Conservation (phyloP, 2,797 vertebrate genomes). For the Odontamblyopus rebecca region DNA sequence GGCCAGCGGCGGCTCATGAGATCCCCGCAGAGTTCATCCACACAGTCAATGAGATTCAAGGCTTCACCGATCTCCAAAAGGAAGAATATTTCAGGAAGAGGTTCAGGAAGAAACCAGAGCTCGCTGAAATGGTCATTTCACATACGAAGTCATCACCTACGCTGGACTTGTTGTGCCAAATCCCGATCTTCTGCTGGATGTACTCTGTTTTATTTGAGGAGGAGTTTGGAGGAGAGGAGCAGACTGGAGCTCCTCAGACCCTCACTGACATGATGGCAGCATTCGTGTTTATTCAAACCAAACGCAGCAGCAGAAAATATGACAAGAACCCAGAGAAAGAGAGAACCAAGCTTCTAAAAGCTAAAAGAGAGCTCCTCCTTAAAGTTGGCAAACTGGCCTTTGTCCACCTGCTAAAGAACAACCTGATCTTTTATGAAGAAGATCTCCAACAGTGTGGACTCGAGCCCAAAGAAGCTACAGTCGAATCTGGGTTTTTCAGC, state of each 20-base stretch:
- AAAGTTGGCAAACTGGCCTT: slow-evolving; percentile 61
- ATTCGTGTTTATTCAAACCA: slow-evolving; percentile 38
- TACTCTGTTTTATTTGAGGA: slow-evolving; percentile 45
- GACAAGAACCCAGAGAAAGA: not conserved
- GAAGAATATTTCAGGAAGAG: slow-evolving; percentile 42
- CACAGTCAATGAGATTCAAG: slow-evolving; percentile 54
- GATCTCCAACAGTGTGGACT: slow-evolving; percentile 45
- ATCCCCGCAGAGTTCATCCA: slow-evolving; percentile 39
- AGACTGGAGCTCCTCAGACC: slow-evolving; percentile 37
- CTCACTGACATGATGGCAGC: slow-evolving; percentile 58
- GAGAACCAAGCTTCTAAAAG: not conserved
- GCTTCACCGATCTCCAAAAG: slow-evolving; percentile 49
- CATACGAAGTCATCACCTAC: slow-evolving; percentile 39
- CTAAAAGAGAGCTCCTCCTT: slow-evolving; percentile 41
- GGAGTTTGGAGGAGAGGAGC: not conserved
- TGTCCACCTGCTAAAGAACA: slow-evolving; percentile 45
- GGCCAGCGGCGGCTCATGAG: slow-evolving; percentile 47
- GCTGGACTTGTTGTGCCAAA: slow-evolving; percentile 58
- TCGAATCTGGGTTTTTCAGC: slow-evolving; percentile 40
- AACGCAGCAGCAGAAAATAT: slow-evolving; percentile 33
- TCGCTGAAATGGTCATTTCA: slow-evolving; percentile 24
- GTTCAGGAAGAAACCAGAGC: fast-evolving
- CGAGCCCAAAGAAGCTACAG: slow-evolving; percentile 24
- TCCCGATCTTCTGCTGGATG: slow-evolving; percentile 66
- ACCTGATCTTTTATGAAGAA: slow-evolving; percentile 54